phyloP scores from a whole-genome alignment of 2,113 vertebrate species.

The Istiophorus platypterus region DNA sequence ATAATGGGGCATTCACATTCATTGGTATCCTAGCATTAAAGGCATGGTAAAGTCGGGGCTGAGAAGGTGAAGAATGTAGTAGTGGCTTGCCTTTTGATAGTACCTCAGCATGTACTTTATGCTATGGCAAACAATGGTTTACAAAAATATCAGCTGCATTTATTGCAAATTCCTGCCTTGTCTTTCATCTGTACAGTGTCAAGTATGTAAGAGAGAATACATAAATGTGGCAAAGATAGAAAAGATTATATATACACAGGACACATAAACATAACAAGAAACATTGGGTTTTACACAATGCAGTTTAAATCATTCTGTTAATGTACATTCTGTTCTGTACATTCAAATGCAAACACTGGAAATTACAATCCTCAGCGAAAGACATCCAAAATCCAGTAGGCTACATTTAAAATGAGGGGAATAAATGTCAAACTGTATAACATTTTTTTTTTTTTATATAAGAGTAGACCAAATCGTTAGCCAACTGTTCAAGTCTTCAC shows the following conservation, averaged over 20 bases:
- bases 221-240: conserved; percentile 67
- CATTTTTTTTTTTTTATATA: conserved; percentile 18
- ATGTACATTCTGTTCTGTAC: conserved; percentile 27
- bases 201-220: conserved; percentile 63
- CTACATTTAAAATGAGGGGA: conserved; percentile 47
- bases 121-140: conserved; percentile 48
- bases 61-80: conserved; percentile 23
- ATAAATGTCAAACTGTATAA: conserved; percentile 31
- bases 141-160: conserved; percentile 72
- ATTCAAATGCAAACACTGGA: conserved; percentile 42
- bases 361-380: conserved; percentile 54
- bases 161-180: conserved; percentile 73
- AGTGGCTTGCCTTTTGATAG: conserved; percentile 41
- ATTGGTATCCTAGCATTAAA: conserved; percentile 84
- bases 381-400: conserved; percentile 48
- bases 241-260: conserved; percentile 68
- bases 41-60: conserved; percentile 62
- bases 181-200: conserved; percentile 71
- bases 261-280: conserved; percentile 61
- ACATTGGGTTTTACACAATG: conserved; percentile 41
- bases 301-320: conserved; percentile 54
- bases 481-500: conserved; percentile 61
- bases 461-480: conserved; percentile 38
- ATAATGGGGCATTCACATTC: conserved; percentile 81
- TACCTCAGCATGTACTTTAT: conserved; percentile 51